Evolutionary conservation across 2,797 vertebrate genomes (phyloP).

Genomic region (Paramormyrops hopkinsi): DNA sequence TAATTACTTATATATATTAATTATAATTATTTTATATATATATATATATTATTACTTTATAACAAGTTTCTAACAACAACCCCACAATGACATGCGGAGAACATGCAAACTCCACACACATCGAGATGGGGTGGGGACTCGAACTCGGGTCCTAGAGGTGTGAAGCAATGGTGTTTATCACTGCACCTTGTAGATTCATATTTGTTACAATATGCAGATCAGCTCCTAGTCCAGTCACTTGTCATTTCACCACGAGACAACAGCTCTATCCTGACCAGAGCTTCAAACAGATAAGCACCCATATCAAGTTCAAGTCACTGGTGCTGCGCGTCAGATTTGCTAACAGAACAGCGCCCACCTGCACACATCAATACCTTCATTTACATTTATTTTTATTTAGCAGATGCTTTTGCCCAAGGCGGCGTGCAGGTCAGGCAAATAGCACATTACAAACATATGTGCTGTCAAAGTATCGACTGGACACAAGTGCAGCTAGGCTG

Average conservation of each 20-base stretch:
- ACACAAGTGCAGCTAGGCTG: neutral
- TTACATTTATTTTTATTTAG: neutral
- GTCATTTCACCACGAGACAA: neutral
- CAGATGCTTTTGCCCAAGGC: neutral
- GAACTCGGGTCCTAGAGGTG: neutral
- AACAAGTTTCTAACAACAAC: neutral
- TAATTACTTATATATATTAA: too few relatives aligned
- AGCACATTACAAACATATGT: neutral
- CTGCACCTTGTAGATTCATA: neutral
- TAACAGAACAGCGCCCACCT: neutral
- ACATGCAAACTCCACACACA: neutral
- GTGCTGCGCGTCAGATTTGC: neutral
- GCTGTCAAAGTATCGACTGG: neutral
- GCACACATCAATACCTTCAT: neutral
- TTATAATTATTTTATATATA: too few relatives aligned
- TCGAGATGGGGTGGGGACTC: neutral
- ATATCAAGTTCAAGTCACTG: neutral
- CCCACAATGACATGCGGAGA: neutral
- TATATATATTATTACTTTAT: too few relatives aligned
- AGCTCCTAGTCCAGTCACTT: neutral
- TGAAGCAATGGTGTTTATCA: neutral
- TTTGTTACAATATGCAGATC: neutral
- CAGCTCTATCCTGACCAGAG: neutral
- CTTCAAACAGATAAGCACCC: neutral
- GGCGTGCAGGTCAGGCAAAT: neutral